Evolutionary conservation across 2,113 vertebrate species (phyloP).

Genomic region (Indicator maculatus): DNA sequence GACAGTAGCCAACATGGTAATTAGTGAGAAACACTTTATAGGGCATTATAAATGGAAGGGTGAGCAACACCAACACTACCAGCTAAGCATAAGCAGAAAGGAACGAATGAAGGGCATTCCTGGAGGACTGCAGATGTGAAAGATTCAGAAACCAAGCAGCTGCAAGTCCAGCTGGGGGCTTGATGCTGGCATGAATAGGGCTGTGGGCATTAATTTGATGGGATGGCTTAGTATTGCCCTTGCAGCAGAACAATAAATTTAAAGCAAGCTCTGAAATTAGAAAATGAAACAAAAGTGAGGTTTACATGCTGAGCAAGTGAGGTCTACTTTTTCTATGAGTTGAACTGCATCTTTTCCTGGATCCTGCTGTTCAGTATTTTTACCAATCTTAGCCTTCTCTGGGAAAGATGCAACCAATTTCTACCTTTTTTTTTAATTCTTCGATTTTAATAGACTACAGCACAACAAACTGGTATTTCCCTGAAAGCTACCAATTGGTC

Average conservation of each 20-base stretch:
- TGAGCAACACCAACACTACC: background rate
- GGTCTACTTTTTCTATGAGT: background rate
- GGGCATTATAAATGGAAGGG: conserved; percentile 14
- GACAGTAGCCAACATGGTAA: background rate
- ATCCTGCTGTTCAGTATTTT: background rate
- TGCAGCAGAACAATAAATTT: background rate
- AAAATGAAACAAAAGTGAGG: background rate
- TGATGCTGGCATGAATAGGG: background rate
- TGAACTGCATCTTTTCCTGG: background rate
- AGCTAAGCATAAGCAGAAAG: background rate
- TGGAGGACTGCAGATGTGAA: conserved; percentile 40
- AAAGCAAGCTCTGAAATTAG: conserved; percentile 10
- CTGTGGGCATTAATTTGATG: conserved; percentile 43
- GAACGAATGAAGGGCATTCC: conserved; percentile 42
- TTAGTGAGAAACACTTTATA: conserved; percentile 9
- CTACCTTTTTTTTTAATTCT: background rate
- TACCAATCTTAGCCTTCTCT: background rate
- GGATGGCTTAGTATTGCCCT: background rate
- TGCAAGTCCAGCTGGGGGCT: conserved; percentile 38
- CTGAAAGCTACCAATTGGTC: background rate
- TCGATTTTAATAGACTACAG: background rate
- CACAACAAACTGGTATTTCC: background rate
- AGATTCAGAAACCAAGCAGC: conserved; percentile 45
- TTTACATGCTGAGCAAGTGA: too few relatives aligned
- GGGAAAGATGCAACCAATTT: background rate